Base-by-base conservation (phyloP, 2,113 vertebrate genomes). In the Platycercus adscitus region DNA sequence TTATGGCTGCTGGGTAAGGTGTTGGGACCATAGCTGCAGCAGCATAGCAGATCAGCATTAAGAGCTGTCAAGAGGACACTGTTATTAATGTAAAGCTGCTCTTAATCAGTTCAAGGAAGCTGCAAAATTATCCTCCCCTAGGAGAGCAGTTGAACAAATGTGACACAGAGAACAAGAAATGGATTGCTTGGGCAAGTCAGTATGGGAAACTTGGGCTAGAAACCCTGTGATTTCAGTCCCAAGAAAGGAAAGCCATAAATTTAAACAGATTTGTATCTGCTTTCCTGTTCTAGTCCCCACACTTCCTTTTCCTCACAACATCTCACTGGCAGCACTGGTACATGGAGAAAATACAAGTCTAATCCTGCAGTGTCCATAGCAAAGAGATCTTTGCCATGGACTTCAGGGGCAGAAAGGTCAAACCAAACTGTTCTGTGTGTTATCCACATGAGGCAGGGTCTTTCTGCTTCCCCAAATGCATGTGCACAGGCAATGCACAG, bases 71-170 rank as follows among this genome's bases (percentile, higher is more conserved):
- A 61, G 85, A 84, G 21, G 46, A 70, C 56, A 19, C 25, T 72
- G 31, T 44, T 83, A 80, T 76, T 91, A 63, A 73, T 41, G 29
- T 64, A 91, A 96, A 93, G 35, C 64, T 93, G 64, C 35, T 91
- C 20, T 35, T 83, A 95, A 81, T 93, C 68, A 78, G 5, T 81
- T 65, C 46, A 60, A 75, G 52, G 43, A 88, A 96, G 46, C 58
- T 90, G 35, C 43, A 93, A 64, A 83, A 90, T 90, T 82, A 88
- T 9, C 31, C 46, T 86, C 58, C 39, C 29, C 46, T 35, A 19
- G 46, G 68, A 73, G n/a, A 64, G 14, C 0, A 1, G 19, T 55
- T 88, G 53, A 86, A 68, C 28, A 70, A 85, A 47, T 0, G 8
- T 71, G 64, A 37, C 46, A 83, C 29, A n/a, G 23, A 82, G 46